Conservation (phyloP, 2,888 invertebrate species). For the Marasmarcha lunaedactyla region DNA sequence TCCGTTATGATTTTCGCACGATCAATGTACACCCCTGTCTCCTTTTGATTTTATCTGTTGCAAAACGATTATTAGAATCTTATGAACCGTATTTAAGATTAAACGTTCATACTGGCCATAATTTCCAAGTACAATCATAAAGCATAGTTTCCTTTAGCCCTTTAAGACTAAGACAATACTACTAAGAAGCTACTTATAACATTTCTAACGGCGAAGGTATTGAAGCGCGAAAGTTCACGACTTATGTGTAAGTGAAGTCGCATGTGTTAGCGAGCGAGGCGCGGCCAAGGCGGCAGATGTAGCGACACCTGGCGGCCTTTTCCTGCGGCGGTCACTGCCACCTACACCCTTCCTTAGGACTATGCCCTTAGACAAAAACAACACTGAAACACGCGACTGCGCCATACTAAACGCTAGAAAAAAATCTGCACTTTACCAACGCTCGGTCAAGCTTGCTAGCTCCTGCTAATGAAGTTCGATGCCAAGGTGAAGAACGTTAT, state of each 20-base stretch:
- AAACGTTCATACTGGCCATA: no score
- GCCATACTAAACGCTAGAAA: constrained; percentile 47
- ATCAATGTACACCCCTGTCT: constrained; percentile 2
- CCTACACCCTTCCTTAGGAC: constrained; percentile 50
- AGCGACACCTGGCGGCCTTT: constrained; percentile 65
- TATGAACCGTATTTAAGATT: no score
- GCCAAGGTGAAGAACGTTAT: constrained; percentile 22
- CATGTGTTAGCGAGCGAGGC: constrained; percentile 34
- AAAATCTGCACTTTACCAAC: constrained; percentile 30
- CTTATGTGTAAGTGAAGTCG: constrained; percentile 22
- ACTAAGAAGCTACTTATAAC: not conserved
- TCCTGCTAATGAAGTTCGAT: constrained; percentile 31
- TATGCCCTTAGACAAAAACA: constrained; percentile 33
- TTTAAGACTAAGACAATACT: not conserved
- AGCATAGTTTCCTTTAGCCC: no score
- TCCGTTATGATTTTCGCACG: constrained; percentile 23
- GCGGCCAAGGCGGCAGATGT: constrained; percentile 62
- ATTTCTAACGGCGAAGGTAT: constrained; percentile 36
- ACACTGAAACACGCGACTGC: constrained; percentile 51
- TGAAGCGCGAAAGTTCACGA: constrained; percentile 43
- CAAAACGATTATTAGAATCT: no score
- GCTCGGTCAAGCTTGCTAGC: constrained; percentile 26
- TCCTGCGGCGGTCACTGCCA: constrained; percentile 59
- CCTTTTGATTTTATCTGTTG: no score
- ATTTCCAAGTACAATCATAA: no score